A percentile compares a stretch with the other conserved stretches of the same genome.
Evolutionary conservation across 2,113 vertebrate genomes (phyloP).

Genomic region (Zosterops hypoxanthus): DNA sequence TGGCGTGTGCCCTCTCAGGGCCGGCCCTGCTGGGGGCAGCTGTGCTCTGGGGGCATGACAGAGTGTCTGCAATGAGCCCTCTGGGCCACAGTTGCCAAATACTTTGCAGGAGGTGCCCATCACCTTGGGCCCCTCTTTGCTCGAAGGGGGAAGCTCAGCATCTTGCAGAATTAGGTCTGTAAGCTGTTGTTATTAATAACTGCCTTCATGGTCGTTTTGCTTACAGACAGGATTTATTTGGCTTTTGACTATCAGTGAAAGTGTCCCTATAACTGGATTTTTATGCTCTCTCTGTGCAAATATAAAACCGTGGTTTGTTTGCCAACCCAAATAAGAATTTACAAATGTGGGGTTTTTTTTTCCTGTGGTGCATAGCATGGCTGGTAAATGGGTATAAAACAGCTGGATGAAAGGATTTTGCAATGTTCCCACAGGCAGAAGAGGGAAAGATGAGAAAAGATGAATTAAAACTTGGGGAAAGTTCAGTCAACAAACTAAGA

Average conservation of each 20-base stretch:
- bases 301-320: conserved; percentile 19
- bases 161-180: not conserved
- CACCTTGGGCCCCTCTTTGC: not conserved
- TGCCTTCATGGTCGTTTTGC: not conserved
- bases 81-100: not conserved
- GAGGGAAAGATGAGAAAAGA: not conserved
- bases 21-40: not conserved
- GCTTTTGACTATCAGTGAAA: not conserved
- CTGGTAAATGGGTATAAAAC: not conserved
- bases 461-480: conserved; percentile 62
- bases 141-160: not conserved
- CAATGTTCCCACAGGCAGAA: not conserved
- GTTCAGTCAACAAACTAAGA: conserved; percentile 70
- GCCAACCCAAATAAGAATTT: conserved; percentile 7
- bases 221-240: conserved; percentile 31
- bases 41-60: accelerated
- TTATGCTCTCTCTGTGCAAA: not conserved
- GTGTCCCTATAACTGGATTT: conserved; percentile 1
- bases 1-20: not conserved
- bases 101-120: not conserved
- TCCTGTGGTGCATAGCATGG: not conserved
- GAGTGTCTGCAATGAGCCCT: not conserved
- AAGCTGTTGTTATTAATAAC: conserved; percentile 54
- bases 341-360: not conserved
- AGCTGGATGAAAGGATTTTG: not conserved